Base-by-base conservation (phyloP, 2,888 invertebrate species). In the Dynastes maya region DNA sequence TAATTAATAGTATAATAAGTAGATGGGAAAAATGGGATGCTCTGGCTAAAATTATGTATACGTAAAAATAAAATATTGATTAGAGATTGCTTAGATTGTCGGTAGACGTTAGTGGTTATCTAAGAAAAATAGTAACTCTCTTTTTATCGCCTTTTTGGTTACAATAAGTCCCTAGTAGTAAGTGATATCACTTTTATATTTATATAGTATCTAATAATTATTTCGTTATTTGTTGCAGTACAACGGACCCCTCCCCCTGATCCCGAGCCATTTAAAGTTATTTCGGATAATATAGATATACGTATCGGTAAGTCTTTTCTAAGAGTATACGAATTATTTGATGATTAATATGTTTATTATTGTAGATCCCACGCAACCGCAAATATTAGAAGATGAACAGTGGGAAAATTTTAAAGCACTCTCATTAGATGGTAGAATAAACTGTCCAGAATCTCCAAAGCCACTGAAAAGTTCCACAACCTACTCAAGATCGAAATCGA, bases 231-330 rank as follows among this genome's bases (percentile, higher is more conserved):
- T 71, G 2, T 76, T 79, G 32, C 90, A 93, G 93, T 93, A 86
- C 89, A 89, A 86, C 90, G 93, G 84, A 93, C 93, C 80, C 92
- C 93, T 82, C 91, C 90, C 67, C 89, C 90, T 81, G 90, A 90
- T 86, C 85, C 85, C 32, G 90, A 91, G 86, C 89, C 90, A 83
- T 91, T 90, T 84, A 86, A 89, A 84, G 90, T 90, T 86, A 91
- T 91, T 83, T 89, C 88, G 83, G 86, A 87, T 79, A 87, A 87
- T 61, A 61, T 61, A 49, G 64, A 75, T 29, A 70, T 75, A 80
- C 82, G 82, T 80, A 75, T 83, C 81, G 86, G 86, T 86, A 83
- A 75, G 13, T 58, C 22, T 2, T 27, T 13, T 71, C 6, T n/a
- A 63, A 49, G 13, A 5, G 22, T 76, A 45, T 27, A 49, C 45